Evolutionary conservation across 2,888 invertebrate genomes (phyloP).

Genomic region (Pterostichus madidus): DNA sequence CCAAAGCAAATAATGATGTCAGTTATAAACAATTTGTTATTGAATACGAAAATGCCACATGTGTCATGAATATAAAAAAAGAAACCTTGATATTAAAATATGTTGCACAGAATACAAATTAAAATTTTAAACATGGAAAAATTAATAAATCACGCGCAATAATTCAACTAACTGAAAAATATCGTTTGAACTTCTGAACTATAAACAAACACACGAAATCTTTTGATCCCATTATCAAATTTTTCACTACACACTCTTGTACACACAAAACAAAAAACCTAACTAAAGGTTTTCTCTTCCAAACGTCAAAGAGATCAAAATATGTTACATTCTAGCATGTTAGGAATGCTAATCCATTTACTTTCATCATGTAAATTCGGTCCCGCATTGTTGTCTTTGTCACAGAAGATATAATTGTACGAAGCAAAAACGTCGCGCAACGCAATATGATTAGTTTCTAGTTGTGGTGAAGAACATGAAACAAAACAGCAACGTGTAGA

Average conservation of each 20-base stretch:
- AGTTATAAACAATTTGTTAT: too few relatives aligned
- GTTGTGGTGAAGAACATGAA: background rate
- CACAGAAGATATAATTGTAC: conserved; percentile 34
- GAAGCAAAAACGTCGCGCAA: conserved; percentile 13
- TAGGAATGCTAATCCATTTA: conserved; percentile 46
- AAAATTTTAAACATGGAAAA: too few relatives aligned
- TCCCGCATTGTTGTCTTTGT: conserved; percentile 26
- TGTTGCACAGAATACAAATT: too few relatives aligned
- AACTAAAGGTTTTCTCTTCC: background rate
- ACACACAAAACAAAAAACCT: background rate
- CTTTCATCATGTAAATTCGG: conserved; percentile 28
- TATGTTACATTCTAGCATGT: conserved; percentile 16
- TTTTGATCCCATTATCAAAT: conserved; percentile 16
- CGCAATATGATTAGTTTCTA: conserved; percentile 30
- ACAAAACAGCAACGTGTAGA: too few relatives aligned
- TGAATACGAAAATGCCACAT: too few relatives aligned
- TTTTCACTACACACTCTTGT: background rate
- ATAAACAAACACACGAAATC: background rate
- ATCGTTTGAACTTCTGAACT: background rate
- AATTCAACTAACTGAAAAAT: too few relatives aligned
- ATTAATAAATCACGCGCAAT: too few relatives aligned
- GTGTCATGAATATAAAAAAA: too few relatives aligned
- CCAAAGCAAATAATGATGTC: too few relatives aligned
- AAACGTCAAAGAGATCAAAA: conserved; percentile 31
- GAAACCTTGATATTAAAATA: too few relatives aligned